Evolutionary conservation across 2,888 invertebrate genomes (phyloP), one percentile per base, ranked within the genome.

Genomic region (Cephonodes hylas): DNA sequence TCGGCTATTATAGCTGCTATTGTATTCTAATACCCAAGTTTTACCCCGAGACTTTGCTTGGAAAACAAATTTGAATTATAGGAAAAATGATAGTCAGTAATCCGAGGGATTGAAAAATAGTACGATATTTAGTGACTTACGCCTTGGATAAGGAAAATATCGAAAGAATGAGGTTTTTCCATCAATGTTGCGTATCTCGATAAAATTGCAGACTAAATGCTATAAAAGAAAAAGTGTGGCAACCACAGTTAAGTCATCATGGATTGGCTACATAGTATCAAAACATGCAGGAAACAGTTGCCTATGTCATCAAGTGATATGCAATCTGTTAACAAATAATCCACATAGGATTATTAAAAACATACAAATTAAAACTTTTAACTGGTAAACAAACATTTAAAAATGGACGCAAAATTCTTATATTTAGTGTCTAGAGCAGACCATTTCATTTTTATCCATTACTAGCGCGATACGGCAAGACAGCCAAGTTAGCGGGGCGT

Each of bases 361-460:
- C 13, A 38, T 38, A 34, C 13, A 34, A 0, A 3, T 65, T 72
- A 66, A 74, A 63, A 59, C 61, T 59, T 65, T 48, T 5, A 6
- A 6, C 44, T 31, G 8, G 27, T 53, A 53, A 53, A 53, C 48
- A 53, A 53, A 53, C 53, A 38, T 31, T 53, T 15, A 15, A 22
- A 53, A 53, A 53, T 10, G 31, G 15, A 18, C 31, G 31, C 18
- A 27, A 53, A 53, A 53, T 53, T 53, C 53, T 18, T 53, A 53
- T 18, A 53, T 31, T 79, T 75, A 74, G 72, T 69, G 76, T 75
- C 74, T 70, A 69, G 66, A 61, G 64, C 68, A 65, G 64, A 31
- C 31, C 73, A 71, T 81, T 81, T 79, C 71, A 79, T 79, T 79
- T 70, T 76, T 76, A 73, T 71, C 79, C 81, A 84, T 84, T 84